phyloP scores from a whole-genome alignment of 2,888 invertebrate species.

The Dicranocentrus wangi region DNA sequence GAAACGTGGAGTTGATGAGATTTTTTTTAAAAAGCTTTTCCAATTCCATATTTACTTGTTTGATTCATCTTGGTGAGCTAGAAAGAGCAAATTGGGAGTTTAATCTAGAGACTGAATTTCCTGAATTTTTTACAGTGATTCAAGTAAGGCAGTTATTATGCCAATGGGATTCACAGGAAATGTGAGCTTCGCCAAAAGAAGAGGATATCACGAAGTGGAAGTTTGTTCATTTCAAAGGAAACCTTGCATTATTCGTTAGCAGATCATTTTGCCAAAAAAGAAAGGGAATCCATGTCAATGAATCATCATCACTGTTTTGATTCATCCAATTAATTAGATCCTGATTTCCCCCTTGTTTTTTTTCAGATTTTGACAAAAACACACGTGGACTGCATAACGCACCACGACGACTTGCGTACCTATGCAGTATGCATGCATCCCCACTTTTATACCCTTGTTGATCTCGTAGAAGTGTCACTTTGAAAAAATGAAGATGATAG shows the following conservation, averaged over 20 bases:
- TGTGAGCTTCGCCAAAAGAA: not conserved
- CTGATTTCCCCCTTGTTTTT: conserved; percentile 7
- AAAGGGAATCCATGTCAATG: not conserved
- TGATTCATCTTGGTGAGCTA: too few species aligned
- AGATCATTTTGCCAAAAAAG: too few species aligned
- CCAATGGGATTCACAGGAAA: conserved; percentile 2
- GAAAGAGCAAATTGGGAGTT: too few species aligned
- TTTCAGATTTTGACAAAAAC: not conserved
- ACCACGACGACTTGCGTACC: too few species aligned
- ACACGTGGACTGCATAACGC: conserved; percentile 30
- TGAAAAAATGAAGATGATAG: conserved; percentile 34
- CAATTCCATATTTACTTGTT: too few species aligned
- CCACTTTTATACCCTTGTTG: not conserved
- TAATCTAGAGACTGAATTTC: too few species aligned
- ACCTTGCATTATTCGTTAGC: conserved; percentile 14
- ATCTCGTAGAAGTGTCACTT: conserved; percentile 3
- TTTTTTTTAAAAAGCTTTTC: too few species aligned
- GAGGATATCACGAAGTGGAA: conserved; percentile 19
- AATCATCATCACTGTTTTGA: conserved; percentile 27
- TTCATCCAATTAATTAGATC: conserved; percentile 42
- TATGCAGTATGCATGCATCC: too few species aligned
- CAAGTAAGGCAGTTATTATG: too few species aligned
- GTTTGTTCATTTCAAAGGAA: conserved; percentile 4
- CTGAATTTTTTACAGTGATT: too few species aligned
- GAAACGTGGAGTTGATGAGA: too few species aligned